These are phyloP conservation scores for Vireo griseus DNA, from an alignment of 2,797 vertebrate species.

Conservation along the genomic window DNA sequence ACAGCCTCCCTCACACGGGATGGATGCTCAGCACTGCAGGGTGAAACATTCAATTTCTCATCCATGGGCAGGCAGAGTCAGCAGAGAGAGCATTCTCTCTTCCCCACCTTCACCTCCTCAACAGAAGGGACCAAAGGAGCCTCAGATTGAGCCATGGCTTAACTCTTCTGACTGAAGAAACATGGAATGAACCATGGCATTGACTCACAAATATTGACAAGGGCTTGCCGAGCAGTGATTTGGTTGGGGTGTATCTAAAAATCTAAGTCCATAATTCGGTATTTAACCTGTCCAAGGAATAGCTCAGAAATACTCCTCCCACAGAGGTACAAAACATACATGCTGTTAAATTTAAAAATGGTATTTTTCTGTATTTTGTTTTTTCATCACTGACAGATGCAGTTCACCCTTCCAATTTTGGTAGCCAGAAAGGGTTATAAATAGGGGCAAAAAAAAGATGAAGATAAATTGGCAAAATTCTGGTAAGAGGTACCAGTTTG, in stretches of 20 bases:
- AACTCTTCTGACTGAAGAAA: not conserved
- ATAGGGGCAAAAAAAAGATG: not conserved
- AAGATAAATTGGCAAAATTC: not conserved
- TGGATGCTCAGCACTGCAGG: not conserved
- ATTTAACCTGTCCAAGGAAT: not conserved
- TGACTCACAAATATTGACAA: not conserved
- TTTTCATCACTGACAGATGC: not conserved
- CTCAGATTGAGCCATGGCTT: not conserved
- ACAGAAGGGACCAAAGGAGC: not conserved
- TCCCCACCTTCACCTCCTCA: not conserved
- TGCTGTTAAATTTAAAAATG: not conserved
- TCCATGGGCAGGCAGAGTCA: not conserved
- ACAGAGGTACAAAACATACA: not conserved
- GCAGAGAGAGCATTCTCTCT: not conserved
- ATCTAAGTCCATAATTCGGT: not conserved
- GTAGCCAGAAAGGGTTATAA: not conserved
- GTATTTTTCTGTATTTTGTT: not conserved
- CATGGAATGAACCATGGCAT: not conserved
- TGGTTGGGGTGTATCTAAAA: not conserved
- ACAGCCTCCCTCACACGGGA: not conserved
- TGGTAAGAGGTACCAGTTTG: not conserved
- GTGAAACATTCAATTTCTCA: constrained; percentile 24
- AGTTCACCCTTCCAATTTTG: not conserved
- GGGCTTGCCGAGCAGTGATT: not conserved
- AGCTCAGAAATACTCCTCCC: not conserved